Evolutionary conservation across 2,113 vertebrate genomes (phyloP), one percentile per base, ranked within the genome.

Genomic region (Bos javanicus): DNA sequence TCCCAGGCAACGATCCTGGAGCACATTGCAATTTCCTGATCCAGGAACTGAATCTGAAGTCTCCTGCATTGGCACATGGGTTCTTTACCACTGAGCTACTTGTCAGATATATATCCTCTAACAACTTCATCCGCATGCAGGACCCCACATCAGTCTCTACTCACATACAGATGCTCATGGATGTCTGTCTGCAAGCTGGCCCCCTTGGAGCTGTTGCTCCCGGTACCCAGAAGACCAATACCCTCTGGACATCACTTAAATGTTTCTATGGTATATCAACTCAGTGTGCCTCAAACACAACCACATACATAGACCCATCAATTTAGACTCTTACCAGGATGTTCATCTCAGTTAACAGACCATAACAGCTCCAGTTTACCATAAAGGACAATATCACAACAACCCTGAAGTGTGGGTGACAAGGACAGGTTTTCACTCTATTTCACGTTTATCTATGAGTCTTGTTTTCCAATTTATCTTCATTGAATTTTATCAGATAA

Each of bases 91-190:
- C 23, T 43, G 23, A 43, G 36, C 36, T 39, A 26, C 12, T 39
- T 76, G 4, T 48, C n/a, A 13, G 7, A 26, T 39, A 21, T 5
- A 3, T 3, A 2, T 0, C 15, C 4, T 91, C 25, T 10, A 10
- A 9, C 39, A 56, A 28, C 2, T 25, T 11, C 14, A 39, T 33
- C 46, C 7, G 6, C 4, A 9, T 1, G 8, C 2, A 2, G 7
- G 17, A 15, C 52, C 30, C 33, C 81, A 28, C 6, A n/a, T 21
- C 57, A 28, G 0, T 46, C 26, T 19, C 26, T 13, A 0, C 26
- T 2, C 54, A 2, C 4, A 14, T 1, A 50, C 9, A n/a, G 21
- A 36, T 0, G 11, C 1, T 19, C 30, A 36, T 4, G 43, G 11
- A 9, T 39, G 14, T 83, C 10, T 52, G 2, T 94, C 7, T 30